Evolutionary conservation across 1,140 invertebrate species (phyloP).

Genomic region (Drosophila auraria): DNA sequence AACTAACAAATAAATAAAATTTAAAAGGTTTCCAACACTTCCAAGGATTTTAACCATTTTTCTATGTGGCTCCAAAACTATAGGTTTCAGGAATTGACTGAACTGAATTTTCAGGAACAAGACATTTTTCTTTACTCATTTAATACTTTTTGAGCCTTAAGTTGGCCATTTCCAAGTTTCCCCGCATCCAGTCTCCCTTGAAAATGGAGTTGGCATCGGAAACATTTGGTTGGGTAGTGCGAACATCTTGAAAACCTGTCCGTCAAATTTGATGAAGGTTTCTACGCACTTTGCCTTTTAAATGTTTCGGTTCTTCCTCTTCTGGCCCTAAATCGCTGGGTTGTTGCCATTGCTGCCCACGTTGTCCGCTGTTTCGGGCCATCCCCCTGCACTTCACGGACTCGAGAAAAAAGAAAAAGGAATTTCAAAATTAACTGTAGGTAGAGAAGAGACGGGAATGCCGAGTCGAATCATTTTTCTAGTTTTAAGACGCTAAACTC

Average conservation of each 20-base stretch:
- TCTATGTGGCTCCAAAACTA: no score
- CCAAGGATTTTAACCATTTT: background rate
- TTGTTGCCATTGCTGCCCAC: constrained; percentile 35
- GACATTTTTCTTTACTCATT: background rate
- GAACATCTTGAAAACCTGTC: constrained; percentile 85
- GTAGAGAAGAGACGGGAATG: constrained; percentile 18
- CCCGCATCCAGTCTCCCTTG: background rate
- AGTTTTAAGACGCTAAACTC: constrained; percentile 69
- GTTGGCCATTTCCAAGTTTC: constrained; percentile 1
- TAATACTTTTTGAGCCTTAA: background rate
- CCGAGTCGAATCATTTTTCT: constrained; percentile 67
- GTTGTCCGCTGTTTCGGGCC: constrained; percentile 30
- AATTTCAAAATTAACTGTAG: constrained; percentile 61
- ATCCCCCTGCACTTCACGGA: constrained; percentile 33
- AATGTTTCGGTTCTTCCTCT: constrained; percentile 38
- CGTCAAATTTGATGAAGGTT: constrained; percentile 84
- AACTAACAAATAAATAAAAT: no score
- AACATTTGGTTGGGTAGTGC: constrained; percentile 72
- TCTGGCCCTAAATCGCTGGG: constrained; percentile 45
- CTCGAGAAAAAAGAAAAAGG: background rate
- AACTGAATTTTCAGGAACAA: no score
- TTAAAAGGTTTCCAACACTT: background rate
- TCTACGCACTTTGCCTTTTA: constrained; percentile 74
- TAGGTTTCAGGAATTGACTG: background rate
- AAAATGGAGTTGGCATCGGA: constrained; percentile 59